A percentile compares a stretch with the other conserved stretches of the same genome.
phyloP scores from a whole-genome alignment of 2,113 vertebrate species.

The Pseudonaja textilis region DNA sequence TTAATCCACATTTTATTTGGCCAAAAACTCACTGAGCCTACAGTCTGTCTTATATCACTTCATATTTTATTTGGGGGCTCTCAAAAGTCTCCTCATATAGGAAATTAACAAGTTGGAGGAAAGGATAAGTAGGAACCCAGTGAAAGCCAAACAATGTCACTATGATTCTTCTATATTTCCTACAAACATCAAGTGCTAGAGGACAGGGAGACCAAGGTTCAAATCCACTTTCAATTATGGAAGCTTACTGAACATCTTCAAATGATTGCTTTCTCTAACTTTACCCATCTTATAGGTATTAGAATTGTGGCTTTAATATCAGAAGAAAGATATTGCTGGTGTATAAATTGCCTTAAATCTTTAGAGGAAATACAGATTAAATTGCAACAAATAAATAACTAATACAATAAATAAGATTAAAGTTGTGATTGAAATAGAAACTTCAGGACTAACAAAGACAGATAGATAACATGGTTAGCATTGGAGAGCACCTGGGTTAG shows the following conservation, averaged over 20 bases:
- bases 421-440: neutral
- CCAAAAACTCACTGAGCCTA: neutral
- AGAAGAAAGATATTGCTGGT: neutral
- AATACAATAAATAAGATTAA: neutral
- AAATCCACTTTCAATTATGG: neutral
- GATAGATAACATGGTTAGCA: neutral
- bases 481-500: neutral
- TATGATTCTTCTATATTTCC: neutral
- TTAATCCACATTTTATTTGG: neutral
- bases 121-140: neutral
- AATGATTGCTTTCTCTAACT: neutral
- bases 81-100: neutral
- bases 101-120: neutral
- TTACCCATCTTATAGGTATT: neutral
- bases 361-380: neutral
- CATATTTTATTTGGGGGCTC: neutral
- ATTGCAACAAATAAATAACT: neutral
- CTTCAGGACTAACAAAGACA: neutral
- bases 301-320: neutral
- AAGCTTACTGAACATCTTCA: neutral
- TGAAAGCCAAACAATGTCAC: neutral
- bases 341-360: neutral
- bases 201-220: neutral
- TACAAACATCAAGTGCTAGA: neutral
- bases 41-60: neutral